A percentile compares a stretch with the other conserved stretches of the same genome.
Evolutionary conservation across 1,140 invertebrate genomes (phyloP).

Genomic region (Forficula auricularia): DNA sequence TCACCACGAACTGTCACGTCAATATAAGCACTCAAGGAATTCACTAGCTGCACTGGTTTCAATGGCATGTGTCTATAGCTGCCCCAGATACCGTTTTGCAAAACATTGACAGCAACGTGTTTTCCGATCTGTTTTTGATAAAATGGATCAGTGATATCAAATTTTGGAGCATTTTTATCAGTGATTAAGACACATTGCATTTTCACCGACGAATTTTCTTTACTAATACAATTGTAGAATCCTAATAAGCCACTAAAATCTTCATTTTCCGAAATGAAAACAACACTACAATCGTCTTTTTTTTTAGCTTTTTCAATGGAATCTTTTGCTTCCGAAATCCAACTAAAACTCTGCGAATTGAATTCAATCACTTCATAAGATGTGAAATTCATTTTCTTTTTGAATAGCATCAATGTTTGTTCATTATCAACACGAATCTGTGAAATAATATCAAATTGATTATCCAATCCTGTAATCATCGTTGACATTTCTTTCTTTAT

Average conservation of each 20-base stretch:
- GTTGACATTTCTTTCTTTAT: neutral
- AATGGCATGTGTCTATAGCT: slow-evolving; percentile 25
- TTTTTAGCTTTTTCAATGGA: too few species aligned
- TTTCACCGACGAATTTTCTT: slow-evolving; percentile 28
- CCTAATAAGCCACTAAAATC: too few species aligned
- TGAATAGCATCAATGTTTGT: too few species aligned
- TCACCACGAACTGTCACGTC: slow-evolving; percentile 41
- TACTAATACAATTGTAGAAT: too few species aligned
- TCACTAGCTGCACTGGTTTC: slow-evolving; percentile 4
- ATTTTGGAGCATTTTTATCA: neutral
- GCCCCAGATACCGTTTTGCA: slow-evolving; percentile 19
- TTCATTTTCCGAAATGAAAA: too few species aligned
- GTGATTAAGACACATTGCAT: slow-evolving; percentile 25
- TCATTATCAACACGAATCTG: too few species aligned
- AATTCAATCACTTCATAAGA: too few species aligned
- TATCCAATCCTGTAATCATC: neutral
- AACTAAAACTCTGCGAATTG: too few species aligned
- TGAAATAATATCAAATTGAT: too few species aligned
- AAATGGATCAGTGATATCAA: slow-evolving; percentile 3
- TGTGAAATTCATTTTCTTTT: too few species aligned
- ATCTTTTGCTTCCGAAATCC: too few species aligned
- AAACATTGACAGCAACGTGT: slow-evolving; percentile 15
- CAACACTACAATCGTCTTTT: neutral
- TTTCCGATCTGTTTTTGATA: neutral
- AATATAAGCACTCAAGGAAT: slow-evolving; percentile 36